Evolutionary conservation across 2,888 invertebrate genomes (phyloP).

Genomic region (Erebia palarica): DNA sequence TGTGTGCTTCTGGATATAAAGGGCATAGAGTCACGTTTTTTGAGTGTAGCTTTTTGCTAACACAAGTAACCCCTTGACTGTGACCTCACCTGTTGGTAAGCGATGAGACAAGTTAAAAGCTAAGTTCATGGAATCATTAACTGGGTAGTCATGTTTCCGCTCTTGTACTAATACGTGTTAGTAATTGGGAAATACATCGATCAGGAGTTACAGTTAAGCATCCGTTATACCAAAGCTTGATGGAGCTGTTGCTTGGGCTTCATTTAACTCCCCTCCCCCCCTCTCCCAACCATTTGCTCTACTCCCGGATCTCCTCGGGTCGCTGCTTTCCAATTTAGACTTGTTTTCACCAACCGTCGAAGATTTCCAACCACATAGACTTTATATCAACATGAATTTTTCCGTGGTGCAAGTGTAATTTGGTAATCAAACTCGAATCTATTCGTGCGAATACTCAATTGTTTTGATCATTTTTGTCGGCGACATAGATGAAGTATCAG

Average conservation of each 20-base stretch:
- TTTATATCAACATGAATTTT: background rate
- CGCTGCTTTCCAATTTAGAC: slow-evolving; percentile 63
- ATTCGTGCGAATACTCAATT: background rate
- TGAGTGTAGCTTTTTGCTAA: no score
- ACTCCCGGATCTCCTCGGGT: slow-evolving; percentile 44
- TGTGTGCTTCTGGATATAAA: no score
- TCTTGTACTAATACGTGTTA: background rate
- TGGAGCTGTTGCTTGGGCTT: slow-evolving; percentile 1
- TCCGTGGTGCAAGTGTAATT: background rate
- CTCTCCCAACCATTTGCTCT: background rate
- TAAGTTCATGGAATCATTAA: no score
- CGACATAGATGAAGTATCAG: background rate
- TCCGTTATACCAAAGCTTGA: slow-evolving; percentile 7
- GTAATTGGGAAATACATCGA: slow-evolving; percentile 6
- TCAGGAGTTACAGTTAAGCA: background rate
- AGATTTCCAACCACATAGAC: background rate
- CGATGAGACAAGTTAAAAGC: no score
- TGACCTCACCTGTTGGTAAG: no score
- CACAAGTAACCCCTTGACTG: no score
- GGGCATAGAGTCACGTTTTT: no score
- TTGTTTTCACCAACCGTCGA: slow-evolving; percentile 48
- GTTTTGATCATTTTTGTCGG: slow-evolving; percentile 2
- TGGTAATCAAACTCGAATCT: background rate
- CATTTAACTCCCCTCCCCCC: background rate
- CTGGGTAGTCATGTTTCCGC: no score